Base-by-base conservation (phyloP, 2,888 invertebrate species). In the Tetheella fluctuosa region DNA sequence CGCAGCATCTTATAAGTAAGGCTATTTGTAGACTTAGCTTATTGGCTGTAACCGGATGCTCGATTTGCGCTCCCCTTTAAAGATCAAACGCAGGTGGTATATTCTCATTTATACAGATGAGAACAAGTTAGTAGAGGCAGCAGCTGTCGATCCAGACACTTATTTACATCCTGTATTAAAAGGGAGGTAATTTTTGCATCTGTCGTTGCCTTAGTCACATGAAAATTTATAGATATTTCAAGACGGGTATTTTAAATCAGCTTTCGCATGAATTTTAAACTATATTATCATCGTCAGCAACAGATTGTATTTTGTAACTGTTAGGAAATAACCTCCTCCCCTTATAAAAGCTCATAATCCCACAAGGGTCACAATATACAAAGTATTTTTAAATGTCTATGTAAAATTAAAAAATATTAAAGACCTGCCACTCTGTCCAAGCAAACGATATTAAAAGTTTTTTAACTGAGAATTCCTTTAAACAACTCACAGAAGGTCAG, bases 11-110 rank as follows among this genome's bases (percentile, higher is more conserved):
- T 3, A 39, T 39, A 39, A 15, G 34, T 42, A 17, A n/a, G 37
- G 42, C 55, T 61, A 67, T 67, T 64, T 59, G 42, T 52, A 57
- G 56, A 64, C 65, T 58, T 59, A 66, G 64, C n/a, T 48, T 48
- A 48, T 7, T 48, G n/a, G 48, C 48, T 20, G 17, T 20, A n/a
- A 20, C 20, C 48, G 20, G 48, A 20, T 10, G 48, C 48, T 48
- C 48, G 20, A 34, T 55, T 55, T 20, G 55, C 34, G 6, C 55
- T 55, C 55, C 34, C 55, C 55, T 55, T 23, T 55, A n/a, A 34
- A 55, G 55, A 55, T 55, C 55, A 55, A 34, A 34, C 20, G 55
- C 55, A 55, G 55, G 55, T 55, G 55, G 55, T 34, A 15, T 55
- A 34, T 23, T 34, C 34, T 55, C 34, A 55, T 55, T 55, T 34